Evolutionary conservation across 2,113 vertebrate species (phyloP).

Genomic region (Passer montanus): DNA sequence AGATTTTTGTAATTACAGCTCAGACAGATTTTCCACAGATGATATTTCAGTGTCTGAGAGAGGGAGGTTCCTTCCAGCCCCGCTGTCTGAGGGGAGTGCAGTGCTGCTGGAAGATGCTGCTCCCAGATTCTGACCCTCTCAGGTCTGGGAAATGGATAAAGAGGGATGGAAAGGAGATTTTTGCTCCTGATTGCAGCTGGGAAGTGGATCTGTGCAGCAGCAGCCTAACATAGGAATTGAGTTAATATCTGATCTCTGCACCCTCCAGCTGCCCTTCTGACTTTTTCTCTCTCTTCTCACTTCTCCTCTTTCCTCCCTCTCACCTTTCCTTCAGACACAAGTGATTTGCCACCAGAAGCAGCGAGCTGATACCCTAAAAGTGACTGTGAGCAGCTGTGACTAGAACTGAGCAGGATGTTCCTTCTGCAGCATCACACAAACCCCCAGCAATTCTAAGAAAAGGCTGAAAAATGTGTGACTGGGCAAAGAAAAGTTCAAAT

Average conservation of each 20-base stretch:
- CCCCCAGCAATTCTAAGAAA: rapidly evolving
- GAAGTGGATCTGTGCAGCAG: not conserved
- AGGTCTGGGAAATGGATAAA: not conserved
- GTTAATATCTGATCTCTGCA: not conserved
- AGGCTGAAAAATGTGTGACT: not conserved
- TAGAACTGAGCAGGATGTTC: rapidly evolving
- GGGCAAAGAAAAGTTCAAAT: not conserved
- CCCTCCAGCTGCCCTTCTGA: not conserved
- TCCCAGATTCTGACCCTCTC: not conserved
- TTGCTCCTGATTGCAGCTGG: rapidly evolving
- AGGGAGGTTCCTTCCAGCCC: not conserved
- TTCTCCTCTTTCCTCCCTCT: not conserved
- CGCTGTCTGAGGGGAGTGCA: not conserved
- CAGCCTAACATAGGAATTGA: not conserved
- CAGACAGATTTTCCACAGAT: constrained; percentile 44
- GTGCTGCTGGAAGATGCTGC: not conserved
- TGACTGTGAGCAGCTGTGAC: not conserved
- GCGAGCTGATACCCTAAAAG: rapidly evolving
- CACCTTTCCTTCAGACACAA: not conserved
- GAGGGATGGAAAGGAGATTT: not conserved
- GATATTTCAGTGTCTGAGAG: not conserved
- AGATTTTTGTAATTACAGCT: constrained; percentile 21
- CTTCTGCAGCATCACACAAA: not conserved
- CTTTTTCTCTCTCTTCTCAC: not conserved
- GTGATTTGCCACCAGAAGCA: not conserved